phyloP scores from a whole-genome alignment of 2,113 vertebrate genomes.

The Malurus elegans region DNA sequence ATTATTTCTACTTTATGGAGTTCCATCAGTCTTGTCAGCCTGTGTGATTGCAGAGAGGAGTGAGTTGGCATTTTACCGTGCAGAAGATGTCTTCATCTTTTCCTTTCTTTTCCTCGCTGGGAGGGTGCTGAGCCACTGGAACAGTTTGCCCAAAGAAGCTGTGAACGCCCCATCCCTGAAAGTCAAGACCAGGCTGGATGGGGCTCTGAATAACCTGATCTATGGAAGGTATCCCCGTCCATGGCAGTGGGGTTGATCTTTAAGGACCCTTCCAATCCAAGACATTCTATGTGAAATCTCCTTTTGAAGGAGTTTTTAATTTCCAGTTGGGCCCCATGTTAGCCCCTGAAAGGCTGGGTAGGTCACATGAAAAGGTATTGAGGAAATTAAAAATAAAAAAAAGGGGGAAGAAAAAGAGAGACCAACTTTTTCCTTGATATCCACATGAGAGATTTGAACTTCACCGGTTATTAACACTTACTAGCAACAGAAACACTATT shows the following conservation, averaged over 20 bases:
- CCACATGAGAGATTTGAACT: neutral
- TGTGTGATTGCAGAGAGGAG: neutral
- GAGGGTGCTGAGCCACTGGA: neutral
- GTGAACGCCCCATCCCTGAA: neutral
- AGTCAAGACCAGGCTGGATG: neutral
- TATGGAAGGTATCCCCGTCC: neutral
- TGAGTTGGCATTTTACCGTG: neutral
- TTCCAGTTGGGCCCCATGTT: neutral
- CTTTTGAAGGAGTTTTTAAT: neutral
- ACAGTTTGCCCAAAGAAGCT: neutral
- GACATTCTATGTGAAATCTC: neutral
- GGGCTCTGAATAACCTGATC: neutral
- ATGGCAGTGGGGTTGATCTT: neutral
- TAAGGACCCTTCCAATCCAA: neutral
- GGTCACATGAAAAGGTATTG: neutral
- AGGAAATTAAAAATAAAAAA: neutral
- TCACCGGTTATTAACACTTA: neutral
- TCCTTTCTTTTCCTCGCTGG: neutral
- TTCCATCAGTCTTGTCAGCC: neutral
- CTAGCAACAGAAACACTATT: neutral
- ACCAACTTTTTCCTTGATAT: neutral
- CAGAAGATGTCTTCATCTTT: neutral
- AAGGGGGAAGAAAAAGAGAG: no score
- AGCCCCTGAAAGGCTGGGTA: neutral
- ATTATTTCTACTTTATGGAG: neutral